Evolutionary conservation across 2,113 vertebrate species (phyloP).

Genomic region (Dendrocopos noguchii): DNA sequence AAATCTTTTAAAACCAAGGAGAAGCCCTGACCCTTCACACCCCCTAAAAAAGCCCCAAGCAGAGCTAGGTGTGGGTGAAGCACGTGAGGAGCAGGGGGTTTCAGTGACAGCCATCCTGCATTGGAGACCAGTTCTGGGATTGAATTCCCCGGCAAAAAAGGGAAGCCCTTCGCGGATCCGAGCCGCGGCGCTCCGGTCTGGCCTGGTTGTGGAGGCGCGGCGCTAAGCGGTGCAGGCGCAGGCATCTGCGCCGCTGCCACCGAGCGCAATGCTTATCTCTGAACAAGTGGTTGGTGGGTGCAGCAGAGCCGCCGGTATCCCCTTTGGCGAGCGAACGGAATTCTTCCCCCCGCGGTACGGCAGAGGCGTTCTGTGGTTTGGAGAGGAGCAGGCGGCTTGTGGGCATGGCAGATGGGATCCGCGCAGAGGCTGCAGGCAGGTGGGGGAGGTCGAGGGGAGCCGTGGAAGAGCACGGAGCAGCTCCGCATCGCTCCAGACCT

Average conservation of each 20-base stretch:
- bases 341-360: neutral
- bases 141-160: neutral
- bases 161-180: neutral
- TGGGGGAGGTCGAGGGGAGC: neutral
- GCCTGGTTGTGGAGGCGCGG: neutral
- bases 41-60: fast-evolving
- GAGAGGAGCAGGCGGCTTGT: neutral
- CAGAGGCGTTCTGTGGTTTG: too few relatives aligned
- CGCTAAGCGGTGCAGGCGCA: neutral
- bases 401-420: neutral
- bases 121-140: neutral
- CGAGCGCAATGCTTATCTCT: neutral
- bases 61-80: neutral
- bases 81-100: neutral
- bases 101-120: neutral
- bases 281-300: neutral
- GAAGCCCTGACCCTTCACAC: too few relatives aligned
- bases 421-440: neutral
- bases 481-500: neutral
- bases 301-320: neutral
- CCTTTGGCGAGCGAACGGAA: too few relatives aligned
- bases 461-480: neutral
- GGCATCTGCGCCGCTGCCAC: neutral
- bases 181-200: neutral
- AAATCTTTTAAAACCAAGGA: neutral